Percentiles rank a stretch among this genome's conserved stretches.
These are phyloP conservation scores for Stramonita haemastoma DNA, from an alignment of 2,888 invertebrate genomes.

Conservation along the genomic window DNA sequence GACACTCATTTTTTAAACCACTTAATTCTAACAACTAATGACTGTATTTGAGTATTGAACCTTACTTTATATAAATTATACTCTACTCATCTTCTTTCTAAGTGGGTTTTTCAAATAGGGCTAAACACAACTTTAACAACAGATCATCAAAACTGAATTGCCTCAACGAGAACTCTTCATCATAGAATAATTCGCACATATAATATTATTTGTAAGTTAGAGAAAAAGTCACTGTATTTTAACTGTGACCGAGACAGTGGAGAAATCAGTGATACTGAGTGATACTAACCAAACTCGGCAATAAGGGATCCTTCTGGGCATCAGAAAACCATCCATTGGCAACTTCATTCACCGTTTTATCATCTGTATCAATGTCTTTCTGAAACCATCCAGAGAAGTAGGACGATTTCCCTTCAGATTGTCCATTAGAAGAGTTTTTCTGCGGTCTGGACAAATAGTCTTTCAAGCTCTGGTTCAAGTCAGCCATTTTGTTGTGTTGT, in stretches of 20 bases:
- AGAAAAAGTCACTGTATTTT: no score
- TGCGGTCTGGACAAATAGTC: constrained; percentile 67
- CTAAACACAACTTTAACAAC: no score
- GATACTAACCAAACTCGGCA: constrained; percentile 73
- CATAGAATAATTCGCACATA: no score
- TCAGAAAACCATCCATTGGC: constrained; percentile 75
- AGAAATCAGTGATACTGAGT: background rate
- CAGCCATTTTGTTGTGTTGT: constrained; percentile 62
- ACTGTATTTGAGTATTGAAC: no score
- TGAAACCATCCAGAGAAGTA: constrained; percentile 51
- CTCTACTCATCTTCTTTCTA: no score
- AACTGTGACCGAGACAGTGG: background rate
- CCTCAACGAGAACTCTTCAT: no score
- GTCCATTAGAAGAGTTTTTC: constrained; percentile 41
- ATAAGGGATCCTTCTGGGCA: constrained; percentile 74
- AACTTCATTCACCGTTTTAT: constrained; percentile 52
- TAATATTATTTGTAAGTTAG: no score
- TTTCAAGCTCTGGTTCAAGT: constrained; percentile 65
- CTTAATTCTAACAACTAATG: no score
- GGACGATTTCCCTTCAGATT: constrained; percentile 41
- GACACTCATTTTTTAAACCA: no score
- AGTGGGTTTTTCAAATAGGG: no score
- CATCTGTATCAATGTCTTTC: constrained; percentile 44
- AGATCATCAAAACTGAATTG: no score
- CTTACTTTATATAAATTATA: no score